Conservation (phyloP, 1,140 invertebrate species). For the Bombus confusus region DNA sequence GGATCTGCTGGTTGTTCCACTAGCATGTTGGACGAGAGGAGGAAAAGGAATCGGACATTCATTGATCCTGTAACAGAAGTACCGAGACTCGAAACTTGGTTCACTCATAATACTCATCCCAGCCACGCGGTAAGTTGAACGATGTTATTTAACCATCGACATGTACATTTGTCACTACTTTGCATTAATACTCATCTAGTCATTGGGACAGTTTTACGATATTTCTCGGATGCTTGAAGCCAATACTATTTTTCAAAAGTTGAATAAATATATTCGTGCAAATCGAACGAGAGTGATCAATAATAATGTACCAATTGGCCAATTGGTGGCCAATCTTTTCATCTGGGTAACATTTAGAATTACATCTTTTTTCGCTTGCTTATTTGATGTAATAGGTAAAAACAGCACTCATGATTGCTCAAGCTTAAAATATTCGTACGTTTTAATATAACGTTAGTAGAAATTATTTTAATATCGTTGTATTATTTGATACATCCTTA, state of each 20-base stretch:
- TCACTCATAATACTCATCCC: constrained; percentile 98
- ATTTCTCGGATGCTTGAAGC: too few species aligned
- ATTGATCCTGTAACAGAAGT: constrained; percentile 99
- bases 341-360: too few species aligned
- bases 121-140: constrained; percentile 87
- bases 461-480: too few species aligned
- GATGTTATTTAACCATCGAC: constrained; percentile 23
- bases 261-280: too few species aligned
- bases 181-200: background rate
- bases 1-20: constrained; percentile 83
- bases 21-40: constrained; percentile 89
- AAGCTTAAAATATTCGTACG: background rate
- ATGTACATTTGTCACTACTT: constrained; percentile 42
- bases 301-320: too few species aligned
- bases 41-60: constrained; percentile 98
- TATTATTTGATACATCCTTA: background rate
- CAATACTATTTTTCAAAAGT: background rate
- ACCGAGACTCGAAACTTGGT: constrained; percentile 97
- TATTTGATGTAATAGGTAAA: too few species aligned
- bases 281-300: background rate
- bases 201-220: background rate
- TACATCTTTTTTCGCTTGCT: too few species aligned
- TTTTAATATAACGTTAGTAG: too few species aligned
- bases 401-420: too few species aligned
- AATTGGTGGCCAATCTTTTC: too few species aligned